Conservation (phyloP, 2,888 invertebrate species). For the Morpho achilles region DNA sequence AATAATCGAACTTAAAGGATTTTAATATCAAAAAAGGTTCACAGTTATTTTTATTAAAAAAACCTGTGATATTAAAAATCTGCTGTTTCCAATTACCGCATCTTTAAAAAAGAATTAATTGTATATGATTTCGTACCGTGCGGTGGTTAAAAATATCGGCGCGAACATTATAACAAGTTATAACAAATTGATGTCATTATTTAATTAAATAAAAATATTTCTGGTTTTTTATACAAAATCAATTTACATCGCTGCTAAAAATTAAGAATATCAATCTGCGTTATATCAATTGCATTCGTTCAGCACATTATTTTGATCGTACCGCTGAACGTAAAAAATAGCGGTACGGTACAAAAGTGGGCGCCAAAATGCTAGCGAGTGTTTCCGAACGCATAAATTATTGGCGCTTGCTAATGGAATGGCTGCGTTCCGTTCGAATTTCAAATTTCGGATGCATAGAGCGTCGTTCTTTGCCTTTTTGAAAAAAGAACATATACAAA, state of each 20-base stretch:
- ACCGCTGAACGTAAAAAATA: conserved; percentile 11
- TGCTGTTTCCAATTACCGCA: too few relatives aligned
- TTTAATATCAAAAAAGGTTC: too few relatives aligned
- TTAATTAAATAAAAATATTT: conserved; percentile 9
- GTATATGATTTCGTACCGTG: not conserved
- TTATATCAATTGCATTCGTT: conserved; percentile 9
- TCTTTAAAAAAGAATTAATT: not conserved
- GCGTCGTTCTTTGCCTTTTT: conserved; percentile 29
- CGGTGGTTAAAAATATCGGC: conserved; percentile 1
- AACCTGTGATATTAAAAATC: too few relatives aligned
- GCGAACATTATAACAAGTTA: conserved; percentile 8
- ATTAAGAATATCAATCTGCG: conserved; percentile 7
- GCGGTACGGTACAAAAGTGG: conserved; percentile 18
- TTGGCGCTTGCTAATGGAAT: conserved; percentile 54
- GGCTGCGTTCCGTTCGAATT: conserved; percentile 38
- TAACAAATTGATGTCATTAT: conserved; percentile 9
- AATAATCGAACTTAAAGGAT: too few relatives aligned
- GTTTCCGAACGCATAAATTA: conserved; percentile 55
- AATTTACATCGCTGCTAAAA: conserved; percentile 2
- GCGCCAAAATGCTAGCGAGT: conserved; percentile 53
- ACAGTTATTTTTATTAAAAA: too few relatives aligned
- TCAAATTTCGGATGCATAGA: conserved; percentile 34
- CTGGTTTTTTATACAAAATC: conserved; percentile 4
- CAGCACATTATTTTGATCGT: conserved; percentile 10
- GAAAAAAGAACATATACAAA: conserved; percentile 41